Conservation (phyloP, 2,797 vertebrate species). For the Tenualosa thibaudeaui region DNA sequence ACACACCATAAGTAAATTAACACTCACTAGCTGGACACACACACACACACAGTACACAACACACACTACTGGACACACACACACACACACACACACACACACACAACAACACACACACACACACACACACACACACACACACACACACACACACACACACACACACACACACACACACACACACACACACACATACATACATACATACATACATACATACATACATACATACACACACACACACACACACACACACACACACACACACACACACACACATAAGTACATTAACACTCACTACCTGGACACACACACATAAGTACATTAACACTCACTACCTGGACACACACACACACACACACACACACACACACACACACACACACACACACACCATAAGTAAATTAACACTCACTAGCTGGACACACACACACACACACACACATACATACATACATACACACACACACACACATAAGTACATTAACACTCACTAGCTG, state of each 20-base stretch:
- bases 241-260: conserved; percentile 4
- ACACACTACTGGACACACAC: not conserved
- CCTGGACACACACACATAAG: too few relatives aligned
- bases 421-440: not conserved
- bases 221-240: not conserved
- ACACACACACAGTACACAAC: not conserved
- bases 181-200: too few relatives aligned
- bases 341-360: not conserved
- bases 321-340: too few relatives aligned
- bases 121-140: conserved; percentile 2
- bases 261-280: not conserved
- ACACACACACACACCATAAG: not conserved
- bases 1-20: too few relatives aligned
- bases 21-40: not conserved
- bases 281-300: too few relatives aligned
- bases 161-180: too few relatives aligned
- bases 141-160: not conserved
- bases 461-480: too few relatives aligned
- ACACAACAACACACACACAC: not conserved
- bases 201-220: not conserved
- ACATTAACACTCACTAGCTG: not conserved
- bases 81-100: not conserved
- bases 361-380: not conserved
- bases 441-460: too few relatives aligned
- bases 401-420: not conserved